Base-by-base conservation (phyloP, 64 coral and sea anemone species). In the Stylophora pistillata region DNA sequence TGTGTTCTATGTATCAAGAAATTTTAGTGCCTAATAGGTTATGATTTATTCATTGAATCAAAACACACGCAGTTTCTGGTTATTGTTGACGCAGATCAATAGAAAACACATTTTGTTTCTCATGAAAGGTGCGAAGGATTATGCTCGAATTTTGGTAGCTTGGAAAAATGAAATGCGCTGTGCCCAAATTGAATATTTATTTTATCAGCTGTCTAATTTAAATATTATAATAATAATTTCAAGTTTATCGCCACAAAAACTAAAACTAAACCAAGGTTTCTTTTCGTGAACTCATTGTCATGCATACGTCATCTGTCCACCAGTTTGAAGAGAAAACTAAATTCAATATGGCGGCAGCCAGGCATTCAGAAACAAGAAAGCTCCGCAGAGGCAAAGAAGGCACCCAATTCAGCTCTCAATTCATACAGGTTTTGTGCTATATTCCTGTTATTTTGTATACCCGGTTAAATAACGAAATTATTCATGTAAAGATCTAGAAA, bases 301-400 rank as follows among this genome's bases (percentile, higher is more conserved):
- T 65, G 64, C 80, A 84, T 84, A 84, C 80, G 80, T 84, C 80
- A 84, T 25, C 69, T 69, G 32, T 16, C 62, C 80, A 84, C 80
- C 80, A 62, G 80, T 20, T 70, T 52, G 2, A 27, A 78, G 58
- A 27, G 6, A 37, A 52, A 84, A 84, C 69, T 84, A 69, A 68
- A 65, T 84, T 25, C 80, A 84, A 84, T 33, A 84, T 84, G 80
- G 80, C 80, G 80, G 80, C 80, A 23, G 41, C 80, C 61, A 84
- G 62, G 33, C 80, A 34, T 53, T 65, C 80, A 63, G 61, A 84
- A 20, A 53, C 80, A 27, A 84, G 80, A 84, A 84, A 53, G 80
- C 80, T 84, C 13, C 33, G 33, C 12, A 70, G 41, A 34, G 80
- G 69, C 60, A 69, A 16, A 3, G 80, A 84, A 27, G 65, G 80